These are phyloP conservation scores for Silurus asotus DNA, from an alignment of 2,113 vertebrate genomes.

Conservation along the genomic window DNA sequence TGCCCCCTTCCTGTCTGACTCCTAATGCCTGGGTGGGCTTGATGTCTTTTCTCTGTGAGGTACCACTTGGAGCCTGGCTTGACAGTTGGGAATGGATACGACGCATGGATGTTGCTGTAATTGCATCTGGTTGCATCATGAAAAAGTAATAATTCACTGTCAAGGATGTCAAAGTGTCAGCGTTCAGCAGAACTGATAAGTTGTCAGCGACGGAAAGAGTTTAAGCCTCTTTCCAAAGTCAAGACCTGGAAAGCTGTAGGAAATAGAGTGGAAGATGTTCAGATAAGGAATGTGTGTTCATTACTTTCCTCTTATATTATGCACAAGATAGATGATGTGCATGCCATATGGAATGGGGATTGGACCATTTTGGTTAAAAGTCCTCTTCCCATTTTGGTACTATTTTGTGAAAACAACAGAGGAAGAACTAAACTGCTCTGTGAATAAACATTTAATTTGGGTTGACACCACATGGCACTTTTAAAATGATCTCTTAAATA, in stretches of 20 bases:
- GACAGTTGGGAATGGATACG: constrained; percentile 77
- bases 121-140: constrained; percentile 82
- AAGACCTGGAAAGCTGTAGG: constrained; percentile 71
- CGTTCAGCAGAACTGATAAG: constrained; percentile 77
- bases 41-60: constrained; percentile 75
- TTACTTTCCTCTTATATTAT: constrained; percentile 49
- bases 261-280: constrained; percentile 42
- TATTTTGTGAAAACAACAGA: background rate
- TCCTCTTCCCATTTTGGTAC: background rate
- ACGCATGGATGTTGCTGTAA: constrained; percentile 79
- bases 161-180: constrained; percentile 80
- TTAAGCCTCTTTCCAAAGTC: constrained; percentile 71
- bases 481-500: background rate
- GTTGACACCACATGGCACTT: background rate
- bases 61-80: constrained; percentile 73
- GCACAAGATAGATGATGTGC: constrained; percentile 24
- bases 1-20: constrained; percentile 43
- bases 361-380: background rate
- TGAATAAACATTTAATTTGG: background rate
- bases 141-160: constrained; percentile 84
- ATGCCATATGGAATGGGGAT: background rate
- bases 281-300: constrained; percentile 45
- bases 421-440: background rate
- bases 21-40: constrained; percentile 69
- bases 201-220: constrained; percentile 75